Percentiles rank a stretch among this genome's conserved stretches.
phyloP scores from a whole-genome alignment of 1,140 invertebrate species.

The Olivierus martensii region DNA sequence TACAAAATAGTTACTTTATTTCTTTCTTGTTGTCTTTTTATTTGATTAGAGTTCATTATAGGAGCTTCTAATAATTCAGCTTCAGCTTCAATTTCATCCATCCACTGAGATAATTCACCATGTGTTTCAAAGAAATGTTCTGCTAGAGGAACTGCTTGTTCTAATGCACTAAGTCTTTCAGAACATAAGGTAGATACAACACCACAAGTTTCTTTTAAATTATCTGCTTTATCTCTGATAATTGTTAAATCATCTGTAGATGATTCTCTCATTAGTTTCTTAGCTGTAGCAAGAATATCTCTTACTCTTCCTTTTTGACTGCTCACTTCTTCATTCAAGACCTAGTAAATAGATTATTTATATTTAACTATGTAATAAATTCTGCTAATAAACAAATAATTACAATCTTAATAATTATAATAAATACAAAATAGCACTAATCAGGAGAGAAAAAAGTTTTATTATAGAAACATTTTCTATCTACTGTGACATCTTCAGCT shows the following conservation, averaged over 20 bases:
- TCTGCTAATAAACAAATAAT: background rate
- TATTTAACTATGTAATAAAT: background rate
- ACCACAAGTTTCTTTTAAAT: slow-evolving; percentile 79
- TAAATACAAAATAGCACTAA: too few relatives aligned
- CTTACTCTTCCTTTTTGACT: slow-evolving; percentile 79
- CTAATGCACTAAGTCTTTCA: slow-evolving; percentile 71
- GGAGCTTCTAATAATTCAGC: slow-evolving; percentile 80
- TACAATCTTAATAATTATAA: too few relatives aligned
- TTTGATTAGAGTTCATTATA: slow-evolving; percentile 76
- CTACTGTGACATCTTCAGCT: too few relatives aligned
- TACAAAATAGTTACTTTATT: slow-evolving; percentile 46
- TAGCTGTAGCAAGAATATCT: slow-evolving; percentile 79
- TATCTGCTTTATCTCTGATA: slow-evolving; percentile 80
- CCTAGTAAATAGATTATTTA: slow-evolving; percentile 23
- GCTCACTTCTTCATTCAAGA: slow-evolving; percentile 86
- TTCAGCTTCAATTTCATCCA: slow-evolving; percentile 88
- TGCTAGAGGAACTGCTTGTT: slow-evolving; percentile 82
- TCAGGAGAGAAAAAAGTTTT: too few relatives aligned
- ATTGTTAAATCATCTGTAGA: slow-evolving; percentile 72
- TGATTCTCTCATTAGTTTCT: slow-evolving; percentile 82
- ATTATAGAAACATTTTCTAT: too few relatives aligned
- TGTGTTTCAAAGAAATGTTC: slow-evolving; percentile 92
- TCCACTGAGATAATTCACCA: slow-evolving; percentile 69
- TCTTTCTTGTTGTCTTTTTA: slow-evolving; percentile 83
- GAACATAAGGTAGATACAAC: slow-evolving; percentile 66